A percentile compares a stretch with the other conserved stretches of the same genome.
Conservation (phyloP, 1,140 invertebrate genomes). For the Cyphomyrmex costatus region DNA sequence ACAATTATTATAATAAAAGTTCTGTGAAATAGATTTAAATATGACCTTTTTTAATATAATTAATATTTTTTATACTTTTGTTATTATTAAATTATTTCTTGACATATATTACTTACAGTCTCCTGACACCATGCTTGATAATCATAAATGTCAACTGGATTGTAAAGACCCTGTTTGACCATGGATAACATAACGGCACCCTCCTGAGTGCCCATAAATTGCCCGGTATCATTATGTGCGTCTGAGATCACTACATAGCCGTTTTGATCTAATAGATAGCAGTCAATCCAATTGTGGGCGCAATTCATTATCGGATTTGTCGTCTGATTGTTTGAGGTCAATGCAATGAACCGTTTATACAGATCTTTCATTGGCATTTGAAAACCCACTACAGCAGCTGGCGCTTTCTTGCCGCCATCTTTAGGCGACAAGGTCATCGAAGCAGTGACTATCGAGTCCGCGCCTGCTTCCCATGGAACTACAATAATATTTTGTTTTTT, state of each 20-base stretch:
- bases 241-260: conserved; percentile 95
- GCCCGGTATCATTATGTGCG: conserved; percentile 90
- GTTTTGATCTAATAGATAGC: conserved; percentile 95
- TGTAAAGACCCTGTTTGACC: conserved; percentile 91
- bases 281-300: conserved; percentile 89
- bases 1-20: not conserved
- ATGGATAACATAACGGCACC: conserved; percentile 93
- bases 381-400: conserved; percentile 95
- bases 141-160: conserved; percentile 93
- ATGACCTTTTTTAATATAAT: not conserved
- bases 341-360: conserved; percentile 90
- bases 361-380: conserved; percentile 92
- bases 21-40: not conserved
- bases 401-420: conserved; percentile 92
- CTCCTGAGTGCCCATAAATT: conserved; percentile 95
- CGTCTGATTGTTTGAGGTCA: conserved; percentile 87
- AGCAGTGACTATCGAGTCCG: conserved; percentile 90
- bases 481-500: not conserved
- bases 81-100: not conserved
- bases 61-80: not conserved
- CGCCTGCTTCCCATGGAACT: conserved; percentile 91
- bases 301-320: conserved; percentile 83
- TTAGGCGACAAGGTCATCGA: conserved; percentile 95
- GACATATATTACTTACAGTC: conserved; percentile 75
- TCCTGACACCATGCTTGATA: conserved; percentile 93